Conservation (phyloP, 2,113 vertebrate species). For the Nerophis ophidion region DNA sequence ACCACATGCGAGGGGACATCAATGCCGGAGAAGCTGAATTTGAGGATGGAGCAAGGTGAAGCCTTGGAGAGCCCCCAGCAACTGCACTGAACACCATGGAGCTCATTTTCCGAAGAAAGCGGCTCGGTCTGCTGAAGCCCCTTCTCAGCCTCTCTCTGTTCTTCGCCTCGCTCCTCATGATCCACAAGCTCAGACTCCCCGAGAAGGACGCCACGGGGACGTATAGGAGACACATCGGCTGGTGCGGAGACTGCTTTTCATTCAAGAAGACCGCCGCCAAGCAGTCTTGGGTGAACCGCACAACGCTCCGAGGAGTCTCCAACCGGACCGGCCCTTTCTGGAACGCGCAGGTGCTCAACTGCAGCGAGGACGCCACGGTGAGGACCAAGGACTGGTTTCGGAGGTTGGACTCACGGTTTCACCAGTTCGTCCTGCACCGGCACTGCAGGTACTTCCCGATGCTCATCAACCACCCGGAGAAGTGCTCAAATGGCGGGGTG, state of each 20-base stretch:
- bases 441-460: constrained; percentile 78
- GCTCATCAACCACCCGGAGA: constrained; percentile 76
- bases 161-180: constrained; percentile 70
- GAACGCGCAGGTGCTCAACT: constrained; percentile 66
- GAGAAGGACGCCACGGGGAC: constrained; percentile 58
- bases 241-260: constrained; percentile 52
- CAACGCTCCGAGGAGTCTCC: constrained; percentile 2
- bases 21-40: constrained; percentile 3
- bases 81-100: constrained; percentile 62
- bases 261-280: constrained; percentile 20
- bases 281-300: not conserved
- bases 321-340: constrained; percentile 46
- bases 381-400: constrained; percentile 63
- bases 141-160: constrained; percentile 69
- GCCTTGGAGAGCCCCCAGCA: constrained; percentile 19
- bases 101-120: constrained; percentile 61
- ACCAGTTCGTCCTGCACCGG: constrained; percentile 73
- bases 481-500: constrained; percentile 58
- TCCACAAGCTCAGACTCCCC: constrained; percentile 68
- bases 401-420: constrained; percentile 67
- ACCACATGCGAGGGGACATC: constrained; percentile 10
- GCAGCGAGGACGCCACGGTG: constrained; percentile 59
- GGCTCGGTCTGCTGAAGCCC: constrained; percentile 64
- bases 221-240: constrained; percentile 16
- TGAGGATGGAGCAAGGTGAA: constrained; percentile 18